Evolutionary conservation across 2,113 vertebrate genomes (phyloP).

Genomic region (Mustela nigripes): DNA sequence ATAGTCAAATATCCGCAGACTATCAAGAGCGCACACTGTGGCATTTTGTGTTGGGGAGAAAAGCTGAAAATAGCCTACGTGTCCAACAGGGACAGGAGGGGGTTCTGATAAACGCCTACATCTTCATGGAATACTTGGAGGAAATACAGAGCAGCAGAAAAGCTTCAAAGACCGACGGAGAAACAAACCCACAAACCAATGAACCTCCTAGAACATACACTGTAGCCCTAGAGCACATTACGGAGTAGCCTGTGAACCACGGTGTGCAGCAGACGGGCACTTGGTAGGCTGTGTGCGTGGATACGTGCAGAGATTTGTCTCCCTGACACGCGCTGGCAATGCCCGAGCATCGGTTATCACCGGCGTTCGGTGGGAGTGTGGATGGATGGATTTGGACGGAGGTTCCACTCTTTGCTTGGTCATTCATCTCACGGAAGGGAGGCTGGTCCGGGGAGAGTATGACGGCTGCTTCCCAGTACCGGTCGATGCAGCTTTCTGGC

Average conservation of each 20-base stretch:
- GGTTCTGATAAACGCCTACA: not conserved
- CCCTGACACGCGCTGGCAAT: not conserved
- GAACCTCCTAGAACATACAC: not conserved
- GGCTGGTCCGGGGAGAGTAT: not conserved
- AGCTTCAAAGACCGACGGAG: not conserved
- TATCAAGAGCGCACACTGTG: not conserved
- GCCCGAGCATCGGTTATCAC: not conserved
- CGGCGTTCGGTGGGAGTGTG: too few species aligned
- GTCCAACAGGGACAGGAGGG: too few species aligned
- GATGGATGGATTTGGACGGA: not conserved
- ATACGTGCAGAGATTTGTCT: not conserved
- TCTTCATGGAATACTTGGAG: not conserved
- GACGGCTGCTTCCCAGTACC: not conserved
- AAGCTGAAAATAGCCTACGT: not conserved
- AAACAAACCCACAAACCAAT: not conserved
- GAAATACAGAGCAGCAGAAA: too few species aligned
- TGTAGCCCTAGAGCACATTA: fast-evolving
- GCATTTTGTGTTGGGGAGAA: too few species aligned
- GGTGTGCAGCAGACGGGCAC: not conserved
- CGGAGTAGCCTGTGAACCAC: not conserved
- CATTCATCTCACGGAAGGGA: not conserved
- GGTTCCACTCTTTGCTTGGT: too few species aligned
- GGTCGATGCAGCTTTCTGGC: not conserved
- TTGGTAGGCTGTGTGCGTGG: not conserved
- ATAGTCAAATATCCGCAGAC: fast-evolving